Conservation (phyloP, 2,113 vertebrate genomes). For the Crotalus tigris region DNA sequence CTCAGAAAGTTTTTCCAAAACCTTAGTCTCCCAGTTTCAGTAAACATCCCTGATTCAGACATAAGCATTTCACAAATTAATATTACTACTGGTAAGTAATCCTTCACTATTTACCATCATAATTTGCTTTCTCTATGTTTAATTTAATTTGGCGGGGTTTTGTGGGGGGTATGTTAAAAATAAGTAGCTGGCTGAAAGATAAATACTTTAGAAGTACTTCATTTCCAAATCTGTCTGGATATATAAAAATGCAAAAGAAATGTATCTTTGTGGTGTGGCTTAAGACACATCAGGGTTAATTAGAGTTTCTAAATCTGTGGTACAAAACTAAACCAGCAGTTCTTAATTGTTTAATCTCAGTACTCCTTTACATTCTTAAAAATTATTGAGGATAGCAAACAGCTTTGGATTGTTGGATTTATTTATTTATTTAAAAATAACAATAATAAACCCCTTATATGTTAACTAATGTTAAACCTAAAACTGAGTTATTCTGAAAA, state of each 20-base stretch:
- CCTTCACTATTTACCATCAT: background rate
- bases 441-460: background rate
- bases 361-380: background rate
- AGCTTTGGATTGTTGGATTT: background rate
- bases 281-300: background rate
- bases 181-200: background rate
- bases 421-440: background rate
- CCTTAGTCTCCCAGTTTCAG: conserved; percentile 39
- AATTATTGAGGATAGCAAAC: background rate
- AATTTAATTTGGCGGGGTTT: background rate
- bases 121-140: background rate
- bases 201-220: background rate
- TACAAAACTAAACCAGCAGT: background rate
- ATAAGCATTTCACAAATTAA: conserved; percentile 52
- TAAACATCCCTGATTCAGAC: conserved; percentile 37
- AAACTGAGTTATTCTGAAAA: background rate
- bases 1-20: conserved; percentile 52
- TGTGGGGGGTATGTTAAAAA: background rate
- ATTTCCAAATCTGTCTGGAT: background rate
- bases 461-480: background rate
- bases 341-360: background rate
- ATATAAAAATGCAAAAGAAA: background rate
- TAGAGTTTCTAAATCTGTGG: background rate
- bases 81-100: conserved; percentile 66
- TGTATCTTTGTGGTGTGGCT: background rate